These are phyloP conservation scores for Epirrhoe tristata DNA, from an alignment of 2,888 invertebrate species.

Conservation along the genomic window DNA sequence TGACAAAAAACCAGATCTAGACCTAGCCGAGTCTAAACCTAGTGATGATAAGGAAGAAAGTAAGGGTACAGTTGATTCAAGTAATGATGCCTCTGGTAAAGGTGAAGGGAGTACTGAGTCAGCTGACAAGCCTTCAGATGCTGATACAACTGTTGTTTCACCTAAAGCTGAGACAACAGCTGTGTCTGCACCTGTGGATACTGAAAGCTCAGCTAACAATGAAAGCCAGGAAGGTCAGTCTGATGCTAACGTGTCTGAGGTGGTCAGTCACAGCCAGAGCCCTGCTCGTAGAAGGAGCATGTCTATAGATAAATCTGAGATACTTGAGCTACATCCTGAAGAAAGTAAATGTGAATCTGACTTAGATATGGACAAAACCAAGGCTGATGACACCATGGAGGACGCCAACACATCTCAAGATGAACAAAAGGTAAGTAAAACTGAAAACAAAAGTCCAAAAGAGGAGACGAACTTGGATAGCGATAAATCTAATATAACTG, in stretches of 20 bases:
- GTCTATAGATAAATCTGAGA: conserved; percentile 71
- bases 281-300: conserved; percentile 56
- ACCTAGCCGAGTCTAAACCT: conserved; percentile 26
- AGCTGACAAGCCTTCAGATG: conserved; percentile 53
- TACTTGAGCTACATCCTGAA: conserved; percentile 72
- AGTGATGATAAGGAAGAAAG: conserved; percentile 37
- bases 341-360: conserved; percentile 70
- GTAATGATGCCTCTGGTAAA: conserved; percentile 40
- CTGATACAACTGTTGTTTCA: conserved; percentile 68
- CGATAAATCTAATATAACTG: conserved; percentile 69
- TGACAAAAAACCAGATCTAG: conserved; percentile 30
- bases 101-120: conserved; percentile 42
- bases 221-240: conserved; percentile 36
- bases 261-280: conserved; percentile 28
- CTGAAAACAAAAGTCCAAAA: conserved; percentile 63
- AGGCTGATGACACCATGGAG: conserved; percentile 46
- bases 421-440: conserved; percentile 75
- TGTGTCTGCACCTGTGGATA: conserved; percentile 52
- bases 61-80: conserved; percentile 41
- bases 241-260: conserved; percentile 41
- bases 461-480: conserved; percentile 60
- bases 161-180: conserved; percentile 63
- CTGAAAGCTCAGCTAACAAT: conserved; percentile 34
- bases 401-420: conserved; percentile 50
- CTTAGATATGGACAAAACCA: conserved; percentile 57